A percentile compares a stretch with the other conserved stretches of the same genome.
Conservation (phyloP, 2,797 vertebrate species). For the Picus viridis region DNA sequence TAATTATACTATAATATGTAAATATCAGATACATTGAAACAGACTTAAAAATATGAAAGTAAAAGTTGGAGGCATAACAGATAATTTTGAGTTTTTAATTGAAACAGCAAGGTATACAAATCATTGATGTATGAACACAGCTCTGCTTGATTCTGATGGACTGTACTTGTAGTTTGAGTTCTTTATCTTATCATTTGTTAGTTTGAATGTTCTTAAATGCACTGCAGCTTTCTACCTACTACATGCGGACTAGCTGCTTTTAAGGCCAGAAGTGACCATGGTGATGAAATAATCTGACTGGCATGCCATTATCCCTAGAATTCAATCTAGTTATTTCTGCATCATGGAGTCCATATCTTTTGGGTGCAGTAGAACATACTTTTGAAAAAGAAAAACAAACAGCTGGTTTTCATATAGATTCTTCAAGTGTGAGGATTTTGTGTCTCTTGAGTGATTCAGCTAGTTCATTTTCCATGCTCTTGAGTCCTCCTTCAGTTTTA, state of each 20-base stretch:
- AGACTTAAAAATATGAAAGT: constrained; percentile 70
- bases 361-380: not conserved
- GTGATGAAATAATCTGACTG: not conserved
- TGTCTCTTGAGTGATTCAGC: not conserved
- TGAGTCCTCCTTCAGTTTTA: not conserved
- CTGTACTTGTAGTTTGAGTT: constrained; percentile 32
- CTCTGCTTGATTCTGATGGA: constrained; percentile 31
- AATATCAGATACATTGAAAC: constrained; percentile 47
- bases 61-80: constrained; percentile 72
- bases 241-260: not conserved
- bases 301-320: not conserved
- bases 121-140: constrained; percentile 12
- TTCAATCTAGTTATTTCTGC: constrained; percentile 2
- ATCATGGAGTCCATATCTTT: not conserved
- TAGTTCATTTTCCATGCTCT: constrained; percentile 1
- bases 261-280: not conserved
- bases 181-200: not conserved
- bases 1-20: constrained; percentile 65
- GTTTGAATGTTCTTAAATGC: not conserved
- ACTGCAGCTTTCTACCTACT: not conserved
- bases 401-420: not conserved
- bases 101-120: constrained; percentile 54
- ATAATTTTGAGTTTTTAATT: constrained; percentile 72
- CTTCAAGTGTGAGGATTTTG: not conserved
- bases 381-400: not conserved